Evolutionary conservation across 1,140 invertebrate genomes (phyloP), one percentile per base, ranked within the genome.

Genomic region (Manduca sexta): DNA sequence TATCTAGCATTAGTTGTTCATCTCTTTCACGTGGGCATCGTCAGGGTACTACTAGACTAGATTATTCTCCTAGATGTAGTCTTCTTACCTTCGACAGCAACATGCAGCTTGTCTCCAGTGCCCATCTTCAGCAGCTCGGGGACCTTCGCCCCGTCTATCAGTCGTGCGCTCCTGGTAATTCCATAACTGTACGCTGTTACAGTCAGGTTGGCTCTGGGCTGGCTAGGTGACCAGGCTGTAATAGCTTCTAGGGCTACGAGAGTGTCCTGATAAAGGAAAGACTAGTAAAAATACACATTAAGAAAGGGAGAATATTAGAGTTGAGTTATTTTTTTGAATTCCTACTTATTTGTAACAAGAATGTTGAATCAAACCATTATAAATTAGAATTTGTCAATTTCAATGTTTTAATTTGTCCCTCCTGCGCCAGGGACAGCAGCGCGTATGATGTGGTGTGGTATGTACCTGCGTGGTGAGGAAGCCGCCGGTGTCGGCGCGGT

Each of bases 401-500:
- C n/a, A n/a, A n/a, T n/a, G n/a, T n/a, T n/a, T n/a, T n/a, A n/a
- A n/a, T n/a, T n/a, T n/a, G n/a, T n/a, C n/a, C 74, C 34, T 90
- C 59, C 11, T 39, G 35, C 2, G 58, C n/a, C 13, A 80, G 57
- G 6, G 79, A 88, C 16, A 93, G 74, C 15, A 94, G 70, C 1
- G 88, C 91, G 69, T 4, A 18, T 16, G 10, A 13, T 1, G 17
- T 10, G 3, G 8, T 6, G 14, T 17, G 3, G 7, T 18, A 8
- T 21, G 10, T 45, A 85, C 84, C 74, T 86, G 84, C 0, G 91
- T 92, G 5, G 92, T 92, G 0, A 90, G 80, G 63, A 94, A 94
- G 8, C 93, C 93, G 15, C 93, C 94, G 6, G 89, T 77, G 1
- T 88, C 67, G 63, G 90, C 91, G 33, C 91, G 75, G 58, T 94